Evolutionary conservation across 2,888 invertebrate species (phyloP).

Genomic region (Beris chalybata): DNA sequence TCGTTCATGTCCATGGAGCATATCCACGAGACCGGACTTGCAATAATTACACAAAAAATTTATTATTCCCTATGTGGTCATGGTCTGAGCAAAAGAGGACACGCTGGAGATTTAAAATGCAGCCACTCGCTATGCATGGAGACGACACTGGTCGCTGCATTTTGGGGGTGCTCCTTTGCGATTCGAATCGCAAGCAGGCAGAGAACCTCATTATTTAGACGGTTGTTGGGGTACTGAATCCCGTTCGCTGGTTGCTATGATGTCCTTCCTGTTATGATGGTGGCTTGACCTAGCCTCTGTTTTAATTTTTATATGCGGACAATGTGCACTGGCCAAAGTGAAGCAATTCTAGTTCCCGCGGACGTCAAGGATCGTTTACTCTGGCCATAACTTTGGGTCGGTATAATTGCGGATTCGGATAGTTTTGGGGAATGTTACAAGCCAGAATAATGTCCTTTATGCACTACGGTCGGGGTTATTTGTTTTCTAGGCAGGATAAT

Average conservation of each 20-base stretch:
- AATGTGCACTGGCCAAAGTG: not conserved
- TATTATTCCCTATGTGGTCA: conserved; percentile 31
- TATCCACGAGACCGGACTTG: conserved; percentile 12
- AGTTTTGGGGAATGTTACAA: too few species aligned
- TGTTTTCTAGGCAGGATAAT: too few species aligned
- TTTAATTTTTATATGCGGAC: not conserved
- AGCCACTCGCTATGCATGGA: conserved; percentile 10
- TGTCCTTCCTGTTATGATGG: not conserved
- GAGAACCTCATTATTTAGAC: conserved; percentile 22
- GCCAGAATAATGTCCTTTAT: too few species aligned
- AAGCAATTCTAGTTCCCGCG: conserved; percentile 9
- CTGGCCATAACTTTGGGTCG: conserved; percentile 10
- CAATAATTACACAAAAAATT: conserved; percentile 32
- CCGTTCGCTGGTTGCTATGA: not conserved
- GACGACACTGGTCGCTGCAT: conserved; percentile 2
- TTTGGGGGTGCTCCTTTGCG: conserved; percentile 1
- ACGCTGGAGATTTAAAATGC: conserved; percentile 25
- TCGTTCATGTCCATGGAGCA: conserved; percentile 7
- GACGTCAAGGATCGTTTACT: conserved; percentile 20
- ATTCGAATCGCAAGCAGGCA: conserved; percentile 5
- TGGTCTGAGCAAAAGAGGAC: conserved; percentile 23
- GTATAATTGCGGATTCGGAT: conserved; percentile 1
- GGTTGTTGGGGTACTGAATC: not conserved
- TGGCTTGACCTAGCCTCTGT: not conserved
- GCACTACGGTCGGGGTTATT: too few species aligned